These are phyloP conservation scores for Ceyx melanurus DNA, from an alignment of 2,113 vertebrate species.

Conservation along the genomic window DNA sequence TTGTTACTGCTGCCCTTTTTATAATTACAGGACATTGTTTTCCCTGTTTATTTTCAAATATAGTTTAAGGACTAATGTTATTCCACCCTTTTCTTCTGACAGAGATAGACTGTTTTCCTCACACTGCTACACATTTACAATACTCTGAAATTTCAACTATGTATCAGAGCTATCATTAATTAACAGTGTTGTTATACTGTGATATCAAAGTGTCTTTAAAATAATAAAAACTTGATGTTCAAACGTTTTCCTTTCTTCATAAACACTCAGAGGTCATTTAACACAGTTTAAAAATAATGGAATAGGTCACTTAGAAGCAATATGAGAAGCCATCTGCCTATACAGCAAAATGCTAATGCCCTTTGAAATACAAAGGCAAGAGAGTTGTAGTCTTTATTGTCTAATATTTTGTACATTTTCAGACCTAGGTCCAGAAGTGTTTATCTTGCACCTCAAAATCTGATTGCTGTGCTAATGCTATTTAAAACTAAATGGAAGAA, in stretches of 20 bases:
- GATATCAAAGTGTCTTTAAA: slow-evolving; percentile 14
- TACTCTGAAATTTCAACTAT: slow-evolving; percentile 15
- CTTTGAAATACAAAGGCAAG: slow-evolving; percentile 56
- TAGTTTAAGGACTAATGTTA: not conserved
- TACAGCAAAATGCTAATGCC: slow-evolving; percentile 59
- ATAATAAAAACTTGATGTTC: slow-evolving; percentile 6
- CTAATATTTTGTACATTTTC: slow-evolving; percentile 54
- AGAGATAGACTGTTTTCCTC: not conserved
- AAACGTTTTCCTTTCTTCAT: not conserved
- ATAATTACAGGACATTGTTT: not conserved
- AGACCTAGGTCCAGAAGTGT: slow-evolving; percentile 32
- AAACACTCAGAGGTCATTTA: slow-evolving; percentile 7
- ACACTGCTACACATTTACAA: not conserved
- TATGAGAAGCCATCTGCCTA: slow-evolving; percentile 20
- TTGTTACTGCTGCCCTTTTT: not conserved
- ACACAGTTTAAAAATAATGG: slow-evolving; percentile 19
- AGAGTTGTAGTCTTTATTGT: slow-evolving; percentile 23
- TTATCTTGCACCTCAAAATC: slow-evolving; percentile 70
- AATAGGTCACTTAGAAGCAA: slow-evolving; percentile 44
- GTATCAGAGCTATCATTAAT: slow-evolving; percentile 10
- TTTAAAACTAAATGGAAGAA: slow-evolving; percentile 72
- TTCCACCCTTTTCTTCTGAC: not conserved
- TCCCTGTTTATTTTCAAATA: not conserved
- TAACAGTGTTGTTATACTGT: not conserved
- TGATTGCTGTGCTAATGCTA: slow-evolving; percentile 72